These are phyloP conservation scores for Drosophila lowei DNA, from an alignment of 1,140 invertebrate genomes.

Conservation along the genomic window DNA sequence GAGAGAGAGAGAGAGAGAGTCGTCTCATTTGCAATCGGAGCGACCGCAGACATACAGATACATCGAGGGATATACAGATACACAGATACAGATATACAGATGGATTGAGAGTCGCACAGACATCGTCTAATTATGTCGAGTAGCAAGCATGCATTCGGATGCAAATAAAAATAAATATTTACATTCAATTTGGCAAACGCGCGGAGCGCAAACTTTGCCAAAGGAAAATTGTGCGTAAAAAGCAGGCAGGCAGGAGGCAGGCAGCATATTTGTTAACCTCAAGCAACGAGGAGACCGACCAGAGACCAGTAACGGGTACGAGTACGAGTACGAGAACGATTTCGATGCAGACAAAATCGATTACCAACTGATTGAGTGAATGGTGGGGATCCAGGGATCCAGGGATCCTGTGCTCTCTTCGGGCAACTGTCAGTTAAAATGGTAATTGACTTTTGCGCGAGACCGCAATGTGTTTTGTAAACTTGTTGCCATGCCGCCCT, in stretches of 20 bases:
- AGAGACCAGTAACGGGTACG: conserved; percentile 13
- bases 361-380: conserved; percentile 75
- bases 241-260: conserved; percentile 26
- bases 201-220: conserved; percentile 43
- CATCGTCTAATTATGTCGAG: conserved; percentile 77
- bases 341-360: conserved; percentile 71
- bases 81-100: neutral
- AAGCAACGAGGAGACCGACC: conserved; percentile 57
- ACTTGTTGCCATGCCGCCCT: conserved; percentile 67
- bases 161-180: conserved; percentile 81
- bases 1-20: conserved; percentile 13
- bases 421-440: conserved; percentile 69
- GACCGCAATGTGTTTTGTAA: conserved; percentile 77
- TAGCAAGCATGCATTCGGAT: conserved; percentile 54
- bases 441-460: conserved; percentile 78
- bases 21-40: conserved; percentile 67
- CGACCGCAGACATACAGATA: conserved; percentile 20
- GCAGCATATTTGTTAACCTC: conserved; percentile 75
- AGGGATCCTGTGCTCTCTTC: conserved; percentile 15
- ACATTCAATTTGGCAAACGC: conserved; percentile 76
- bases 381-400: conserved; percentile 7
- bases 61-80: too few relatives aligned
- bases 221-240: conserved; percentile 81
- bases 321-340: conserved; percentile 29
- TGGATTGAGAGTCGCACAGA: conserved; percentile 51